Conservation (phyloP, 2,797 vertebrate species). For the Melanotaenia parkinsoni region DNA sequence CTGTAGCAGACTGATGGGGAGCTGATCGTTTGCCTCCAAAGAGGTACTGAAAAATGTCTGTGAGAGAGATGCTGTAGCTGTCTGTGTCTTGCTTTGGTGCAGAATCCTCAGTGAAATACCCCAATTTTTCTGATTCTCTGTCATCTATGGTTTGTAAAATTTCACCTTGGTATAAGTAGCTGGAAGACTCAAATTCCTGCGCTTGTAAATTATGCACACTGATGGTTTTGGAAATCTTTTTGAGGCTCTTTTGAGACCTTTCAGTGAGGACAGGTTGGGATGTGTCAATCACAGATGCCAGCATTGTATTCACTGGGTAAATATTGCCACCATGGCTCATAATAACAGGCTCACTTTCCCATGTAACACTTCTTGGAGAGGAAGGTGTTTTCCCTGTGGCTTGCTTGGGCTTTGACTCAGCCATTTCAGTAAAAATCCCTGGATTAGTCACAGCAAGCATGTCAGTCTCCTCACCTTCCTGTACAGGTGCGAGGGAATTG, state of each 20-base stretch:
- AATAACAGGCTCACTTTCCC: constrained; percentile 63
- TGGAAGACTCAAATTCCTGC: constrained; percentile 60
- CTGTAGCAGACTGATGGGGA: constrained; percentile 40
- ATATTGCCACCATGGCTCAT: constrained; percentile 22
- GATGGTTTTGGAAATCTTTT: constrained; percentile 78
- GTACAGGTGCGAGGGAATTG: constrained; percentile 48
- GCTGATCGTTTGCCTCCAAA: constrained; percentile 67
- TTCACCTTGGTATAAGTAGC: constrained; percentile 34
- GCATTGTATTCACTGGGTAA: constrained; percentile 39
- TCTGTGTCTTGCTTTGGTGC: constrained; percentile 24
- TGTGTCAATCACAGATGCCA: constrained; percentile 44
- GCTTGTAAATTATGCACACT: constrained; percentile 76
- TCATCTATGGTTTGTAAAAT: constrained; percentile 50
- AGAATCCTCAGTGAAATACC: constrained; percentile 15
- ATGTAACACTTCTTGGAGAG: constrained; percentile 39
- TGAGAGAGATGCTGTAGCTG: constrained; percentile 68
- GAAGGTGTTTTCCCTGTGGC: constrained; percentile 41
- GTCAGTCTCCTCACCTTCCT: constrained; percentile 56
- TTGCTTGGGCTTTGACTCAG: constrained; percentile 52
- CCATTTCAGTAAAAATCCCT: constrained; percentile 64
- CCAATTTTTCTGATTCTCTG: constrained; percentile 34
- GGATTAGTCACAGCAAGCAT: constrained; percentile 61
- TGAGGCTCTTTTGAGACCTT: constrained; percentile 43
- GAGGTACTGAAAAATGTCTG: constrained; percentile 75
- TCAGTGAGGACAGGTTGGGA: constrained; percentile 37